A percentile compares a stretch with the other conserved stretches of the same genome.
These are phyloP conservation scores for Drosophila dunni DNA, from an alignment of 1,140 invertebrate genomes.

Conservation along the genomic window DNA sequence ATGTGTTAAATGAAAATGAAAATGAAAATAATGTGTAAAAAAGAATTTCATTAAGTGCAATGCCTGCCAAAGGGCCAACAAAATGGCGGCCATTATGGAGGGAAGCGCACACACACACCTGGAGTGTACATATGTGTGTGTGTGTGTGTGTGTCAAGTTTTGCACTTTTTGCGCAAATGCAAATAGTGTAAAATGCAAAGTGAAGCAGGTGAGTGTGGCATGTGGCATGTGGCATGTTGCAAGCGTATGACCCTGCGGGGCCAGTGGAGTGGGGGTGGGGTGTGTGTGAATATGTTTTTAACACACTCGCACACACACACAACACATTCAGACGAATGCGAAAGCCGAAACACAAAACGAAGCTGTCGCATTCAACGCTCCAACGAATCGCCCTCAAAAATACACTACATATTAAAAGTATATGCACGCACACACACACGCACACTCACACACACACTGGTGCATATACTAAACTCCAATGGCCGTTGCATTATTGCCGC, in stretches of 20 bases:
- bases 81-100: constrained; percentile 68
- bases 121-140: constrained; percentile 25
- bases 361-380: constrained; percentile 60
- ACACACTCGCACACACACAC: constrained; percentile 11
- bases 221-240: constrained; percentile 7
- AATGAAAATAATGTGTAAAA: constrained; percentile 34
- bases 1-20: constrained; percentile 32
- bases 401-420: constrained; percentile 14
- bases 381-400: constrained; percentile 61
- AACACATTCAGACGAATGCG: constrained; percentile 39
- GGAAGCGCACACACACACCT: constrained; percentile 19
- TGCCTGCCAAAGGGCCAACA: constrained; percentile 54
- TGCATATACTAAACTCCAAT: constrained; percentile 52
- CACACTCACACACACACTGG: background rate
- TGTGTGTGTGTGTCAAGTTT: constrained; percentile 74
- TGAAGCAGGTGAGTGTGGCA: constrained; percentile 27
- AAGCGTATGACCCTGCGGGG: background rate
- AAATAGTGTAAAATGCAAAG: constrained; percentile 71
- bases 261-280: background rate
- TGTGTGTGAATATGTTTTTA: constrained; percentile 63
- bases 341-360: constrained; percentile 37
- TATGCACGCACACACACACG: constrained; percentile 34
- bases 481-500: constrained; percentile 59
- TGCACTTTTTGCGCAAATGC: constrained; percentile 80
- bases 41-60: constrained; percentile 78